Evolutionary conservation across 2,113 vertebrate species (phyloP), one percentile per base, ranked within the genome.

Genomic region (Pontoporia blainvillei): DNA sequence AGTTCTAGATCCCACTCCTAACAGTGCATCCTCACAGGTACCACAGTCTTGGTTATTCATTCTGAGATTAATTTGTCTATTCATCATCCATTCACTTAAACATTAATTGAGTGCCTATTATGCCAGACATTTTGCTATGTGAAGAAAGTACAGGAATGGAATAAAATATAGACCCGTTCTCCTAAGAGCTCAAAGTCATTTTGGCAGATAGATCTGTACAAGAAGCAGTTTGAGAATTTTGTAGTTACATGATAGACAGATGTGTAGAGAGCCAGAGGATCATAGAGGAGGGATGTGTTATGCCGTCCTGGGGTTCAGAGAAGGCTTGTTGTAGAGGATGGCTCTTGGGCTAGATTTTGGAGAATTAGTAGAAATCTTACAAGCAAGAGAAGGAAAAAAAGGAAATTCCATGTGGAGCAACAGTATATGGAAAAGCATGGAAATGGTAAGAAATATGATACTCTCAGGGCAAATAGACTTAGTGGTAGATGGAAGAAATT

Each of bases 331-430:
- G 0, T 79, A 71, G 5, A 25, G 8, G 10, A 4, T 31, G n/a
- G n/a, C 31, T 78, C 27, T 79, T 29, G 5, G 73, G 10, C 17
- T 78, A 39, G 5, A 13, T 82, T 90, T 93, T 95, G 36, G 52
- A 89, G 4, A 36, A 49, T 61, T 44, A 29, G 1, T 25, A 69
- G 61, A 9, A 89, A 94, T 52, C 67, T 79, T 88, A 73, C 11
- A 62, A 81, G n/a, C 15, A 64, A 87, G 41, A 34, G 1, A 49
- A 88, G 4, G 2, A 27, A 5, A 15, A 15, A 7, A 64, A 59
- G 12, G 9, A 0, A 0, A 36, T 75, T 73, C 6, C 27, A 10
- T 61, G 11, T 2, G 31, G 36, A 81, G 5, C 0, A 7, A 15
- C 27, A 34, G 5, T 87, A 29, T n/a, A 12, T 93, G 10, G 20